phyloP scores from a whole-genome alignment of 2,888 invertebrate genomes.

The Cetonia aurata region DNA sequence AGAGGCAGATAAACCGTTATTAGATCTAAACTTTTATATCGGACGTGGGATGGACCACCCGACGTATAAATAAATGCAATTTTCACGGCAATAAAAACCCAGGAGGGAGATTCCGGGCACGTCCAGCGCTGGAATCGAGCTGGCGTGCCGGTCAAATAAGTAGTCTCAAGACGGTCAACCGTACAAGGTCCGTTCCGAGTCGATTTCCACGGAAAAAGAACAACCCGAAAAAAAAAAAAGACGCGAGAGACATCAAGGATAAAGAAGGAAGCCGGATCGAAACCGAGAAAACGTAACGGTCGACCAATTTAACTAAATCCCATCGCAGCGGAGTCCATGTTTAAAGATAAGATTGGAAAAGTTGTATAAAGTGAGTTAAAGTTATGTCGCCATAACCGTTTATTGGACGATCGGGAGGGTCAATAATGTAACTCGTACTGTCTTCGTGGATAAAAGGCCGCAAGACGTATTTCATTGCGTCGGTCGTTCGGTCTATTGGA shows the following conservation, averaged over 20 bases:
- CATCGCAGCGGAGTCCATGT: conserved; percentile 64
- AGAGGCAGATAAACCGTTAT: conserved; percentile 38
- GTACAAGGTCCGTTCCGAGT: conserved; percentile 16
- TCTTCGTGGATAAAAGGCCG: conserved; percentile 51
- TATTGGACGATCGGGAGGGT: conserved; percentile 61
- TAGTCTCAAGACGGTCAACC: conserved; percentile 13
- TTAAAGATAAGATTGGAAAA: conserved; percentile 71
- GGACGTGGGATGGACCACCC: conserved; percentile 1
- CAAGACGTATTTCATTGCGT: conserved; percentile 44
- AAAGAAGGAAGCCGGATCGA: conserved; percentile 3
- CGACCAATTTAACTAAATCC: conserved; percentile 69
- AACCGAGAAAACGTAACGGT: conserved; percentile 50
- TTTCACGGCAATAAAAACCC: conserved; percentile 43
- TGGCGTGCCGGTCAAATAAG: conserved; percentile 24
- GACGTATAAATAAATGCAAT: conserved; percentile 46
- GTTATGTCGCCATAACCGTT: conserved; percentile 62
- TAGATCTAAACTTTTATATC: conserved; percentile 44
- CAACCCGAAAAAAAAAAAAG: not conserved
- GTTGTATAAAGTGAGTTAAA: conserved; percentile 67
- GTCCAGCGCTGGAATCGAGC: conserved; percentile 38
- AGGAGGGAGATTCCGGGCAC: conserved; percentile 40
- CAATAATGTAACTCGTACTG: conserved; percentile 59
- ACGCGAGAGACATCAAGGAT: not conserved
- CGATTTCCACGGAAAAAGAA: conserved; percentile 27
- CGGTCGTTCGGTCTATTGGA: conserved; percentile 27